Evolutionary conservation across 92 coral and sea anemone species (phyloP), one percentile per base, ranked within the genome.

Genomic region (Isaurus tuberculatus): DNA sequence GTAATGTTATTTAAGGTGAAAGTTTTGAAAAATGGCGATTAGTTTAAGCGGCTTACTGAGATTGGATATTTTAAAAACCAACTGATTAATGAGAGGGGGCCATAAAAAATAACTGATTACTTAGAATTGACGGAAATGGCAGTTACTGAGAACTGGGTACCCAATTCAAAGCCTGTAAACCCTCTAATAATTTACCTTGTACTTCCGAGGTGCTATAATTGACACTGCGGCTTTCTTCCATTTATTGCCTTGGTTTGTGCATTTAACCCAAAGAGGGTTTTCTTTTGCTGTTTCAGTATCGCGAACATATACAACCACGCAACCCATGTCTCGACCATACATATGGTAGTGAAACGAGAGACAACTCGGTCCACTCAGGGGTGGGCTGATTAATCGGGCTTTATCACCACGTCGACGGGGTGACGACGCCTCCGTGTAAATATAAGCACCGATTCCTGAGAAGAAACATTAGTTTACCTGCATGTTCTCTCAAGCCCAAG

Each of bases 231-330:
- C 28, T 77, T 33, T 58, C 53, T 60, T 77, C 82, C 82, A 77
- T 4, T 31, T 4, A 10, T 23, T 20, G 13, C 82, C 82, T 17
- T 77, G 82, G n/a, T 77, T 20, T 32, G 25, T 36, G 16, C 82
- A 77, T 43, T 32, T 77, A 10, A 23, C 82, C 82, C 82, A 77
- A 14, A 77, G 53, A 20, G 82, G 70, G 0, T 8, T 2, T 14
- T 57, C 70, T 29, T 23, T 27, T 23, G 70, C 30, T 36, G 82
- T 33, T 36, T 77, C 31, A n/a, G 33, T 11, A 8, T 57, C 3
- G 8, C 51, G 42, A 2, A 77, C 82, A 58, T 77, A 77, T 3
- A 77, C 53, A 34, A 61, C 82, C 51, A 77, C 69, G 58, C 82
- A 77, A 1, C 82, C 82, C 82, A 58, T 77, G 8, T 1, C 10